phyloP scores from a whole-genome alignment of 2,888 invertebrate species.

The Pachycephus smyrnensis region DNA sequence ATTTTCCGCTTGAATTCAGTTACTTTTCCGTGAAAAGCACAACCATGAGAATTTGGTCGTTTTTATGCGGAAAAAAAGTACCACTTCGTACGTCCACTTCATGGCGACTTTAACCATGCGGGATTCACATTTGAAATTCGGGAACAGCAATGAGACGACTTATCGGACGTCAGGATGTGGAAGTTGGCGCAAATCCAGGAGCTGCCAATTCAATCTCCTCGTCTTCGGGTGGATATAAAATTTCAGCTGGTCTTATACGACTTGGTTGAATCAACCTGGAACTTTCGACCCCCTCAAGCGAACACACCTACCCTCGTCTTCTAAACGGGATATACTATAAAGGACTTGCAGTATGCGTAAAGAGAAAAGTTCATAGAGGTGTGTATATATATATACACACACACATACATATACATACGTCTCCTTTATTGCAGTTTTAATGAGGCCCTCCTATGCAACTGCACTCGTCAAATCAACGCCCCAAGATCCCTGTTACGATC shows the following conservation, averaged over 20 bases:
- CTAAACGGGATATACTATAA: background rate
- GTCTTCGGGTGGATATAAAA: conserved; percentile 43
- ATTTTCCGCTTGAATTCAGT: background rate
- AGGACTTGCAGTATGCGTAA: background rate
- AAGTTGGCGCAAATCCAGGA: conserved; percentile 55
- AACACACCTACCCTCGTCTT: background rate
- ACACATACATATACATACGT: no score
- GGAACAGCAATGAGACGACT: conserved; percentile 38
- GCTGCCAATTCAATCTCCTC: conserved; percentile 59
- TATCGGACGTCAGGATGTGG: conserved; percentile 38
- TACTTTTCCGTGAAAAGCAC: background rate
- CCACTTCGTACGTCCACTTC: background rate
- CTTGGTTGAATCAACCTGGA: background rate
- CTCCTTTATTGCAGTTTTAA: conserved; percentile 42
- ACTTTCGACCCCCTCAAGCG: conserved; percentile 5
- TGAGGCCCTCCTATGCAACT: conserved; percentile 53
- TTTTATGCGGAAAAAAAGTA: background rate
- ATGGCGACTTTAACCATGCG: background rate
- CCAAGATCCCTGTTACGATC: background rate
- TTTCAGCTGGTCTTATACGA: conserved; percentile 36
- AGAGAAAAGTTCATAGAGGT: background rate
- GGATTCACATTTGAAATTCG: conserved; percentile 49
- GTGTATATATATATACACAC: background rate
- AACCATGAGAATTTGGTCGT: background rate
- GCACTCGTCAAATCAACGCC: conserved; percentile 45